These are phyloP conservation scores for Rhogogaster chlorosoma DNA, from an alignment of 2,888 invertebrate genomes.

Conservation along the genomic window DNA sequence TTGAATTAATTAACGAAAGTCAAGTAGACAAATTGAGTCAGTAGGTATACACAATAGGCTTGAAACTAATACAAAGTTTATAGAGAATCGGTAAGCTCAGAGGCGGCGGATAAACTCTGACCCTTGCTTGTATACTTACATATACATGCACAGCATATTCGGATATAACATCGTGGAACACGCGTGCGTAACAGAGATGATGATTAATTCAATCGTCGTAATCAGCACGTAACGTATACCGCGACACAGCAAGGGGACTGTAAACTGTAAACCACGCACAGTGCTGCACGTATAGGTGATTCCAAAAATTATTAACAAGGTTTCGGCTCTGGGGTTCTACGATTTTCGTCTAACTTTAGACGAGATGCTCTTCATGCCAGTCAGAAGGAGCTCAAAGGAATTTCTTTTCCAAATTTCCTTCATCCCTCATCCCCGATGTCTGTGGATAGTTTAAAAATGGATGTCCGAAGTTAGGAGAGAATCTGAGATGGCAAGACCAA, in stretches of 20 bases:
- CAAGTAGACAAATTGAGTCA: background rate
- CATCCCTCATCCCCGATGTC: too few species aligned
- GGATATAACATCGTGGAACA: slow-evolving; percentile 13
- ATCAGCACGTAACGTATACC: slow-evolving; percentile 27
- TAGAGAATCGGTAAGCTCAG: background rate
- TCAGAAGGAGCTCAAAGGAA: too few species aligned
- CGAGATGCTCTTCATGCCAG: too few species aligned
- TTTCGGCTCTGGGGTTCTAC: background rate
- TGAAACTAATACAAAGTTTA: background rate
- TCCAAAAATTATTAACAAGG: background rate
- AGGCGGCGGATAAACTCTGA: slow-evolving; percentile 1
- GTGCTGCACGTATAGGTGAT: background rate
- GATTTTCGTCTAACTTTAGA: background rate
- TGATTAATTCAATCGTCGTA: slow-evolving; percentile 37
- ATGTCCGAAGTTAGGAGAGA: background rate
- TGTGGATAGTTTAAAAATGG: background rate
- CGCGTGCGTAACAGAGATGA: slow-evolving; percentile 25
- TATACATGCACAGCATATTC: background rate
- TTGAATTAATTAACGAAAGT: background rate
- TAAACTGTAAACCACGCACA: background rate
- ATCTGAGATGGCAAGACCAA: background rate
- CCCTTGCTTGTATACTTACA: background rate
- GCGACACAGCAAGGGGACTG: background rate
- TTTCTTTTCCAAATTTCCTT: too few species aligned
- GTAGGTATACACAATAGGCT: background rate